A percentile compares a stretch with the other conserved stretches of the same genome.
These are phyloP conservation scores for Mesoligia furuncula DNA, from an alignment of 2,888 invertebrate genomes.

Conservation along the genomic window DNA sequence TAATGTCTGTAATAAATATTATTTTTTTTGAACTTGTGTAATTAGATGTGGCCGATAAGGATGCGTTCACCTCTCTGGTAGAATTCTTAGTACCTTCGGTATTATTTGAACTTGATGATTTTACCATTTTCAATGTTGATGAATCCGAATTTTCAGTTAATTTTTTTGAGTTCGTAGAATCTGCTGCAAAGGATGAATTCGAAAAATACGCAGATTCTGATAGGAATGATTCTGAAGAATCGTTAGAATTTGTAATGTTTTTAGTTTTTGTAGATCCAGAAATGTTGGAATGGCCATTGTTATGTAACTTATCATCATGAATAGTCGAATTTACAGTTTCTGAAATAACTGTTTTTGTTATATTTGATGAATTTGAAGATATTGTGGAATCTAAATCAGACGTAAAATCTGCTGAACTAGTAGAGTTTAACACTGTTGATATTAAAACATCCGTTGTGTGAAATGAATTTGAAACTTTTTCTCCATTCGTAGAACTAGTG, in stretches of 20 bases:
- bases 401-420: constrained; percentile 26
- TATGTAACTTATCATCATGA: constrained; percentile 9
- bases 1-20: background rate
- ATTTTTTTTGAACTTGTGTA: constrained; percentile 22
- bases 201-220: constrained; percentile 22
- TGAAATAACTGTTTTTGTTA: constrained; percentile 32
- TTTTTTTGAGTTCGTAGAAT: constrained; percentile 16
- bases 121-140: constrained; percentile 17
- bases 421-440: constrained; percentile 35
- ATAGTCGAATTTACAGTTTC: constrained; percentile 28
- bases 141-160: constrained; percentile 1
- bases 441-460: constrained; percentile 8
- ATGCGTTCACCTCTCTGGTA: constrained; percentile 7
- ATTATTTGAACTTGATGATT: constrained; percentile 29
- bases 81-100: constrained; percentile 21
- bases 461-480: constrained; percentile 29
- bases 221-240: constrained; percentile 9
- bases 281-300: constrained; percentile 7
- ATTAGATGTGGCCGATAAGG: constrained; percentile 21
- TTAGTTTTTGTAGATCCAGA: background rate
- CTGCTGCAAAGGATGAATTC: constrained; percentile 18
- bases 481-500: constrained; percentile 2
- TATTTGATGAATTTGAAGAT: constrained; percentile 27
- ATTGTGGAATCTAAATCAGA: constrained; percentile 21
- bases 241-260: constrained; percentile 26